Conservation (phyloP, 1,140 invertebrate genomes). For the Atta colombica region DNA sequence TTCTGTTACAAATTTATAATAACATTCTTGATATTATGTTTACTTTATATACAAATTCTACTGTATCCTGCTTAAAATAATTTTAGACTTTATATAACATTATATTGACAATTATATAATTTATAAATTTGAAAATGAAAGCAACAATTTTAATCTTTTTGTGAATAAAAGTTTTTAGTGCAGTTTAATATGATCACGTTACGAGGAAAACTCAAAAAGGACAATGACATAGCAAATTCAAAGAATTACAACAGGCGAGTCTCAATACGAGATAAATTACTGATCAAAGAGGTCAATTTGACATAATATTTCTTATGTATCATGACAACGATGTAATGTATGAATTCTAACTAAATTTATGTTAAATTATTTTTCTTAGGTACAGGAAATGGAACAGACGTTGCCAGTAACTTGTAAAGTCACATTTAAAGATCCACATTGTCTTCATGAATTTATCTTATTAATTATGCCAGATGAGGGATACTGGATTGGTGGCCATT, state of each 20-base stretch:
- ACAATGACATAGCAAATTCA: constrained; percentile 85
- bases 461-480: constrained; percentile 95
- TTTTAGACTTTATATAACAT: not conserved
- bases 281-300: constrained; percentile 91
- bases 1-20: constrained; percentile 23
- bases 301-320: constrained; percentile 32
- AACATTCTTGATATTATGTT: not conserved
- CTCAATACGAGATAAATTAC: constrained; percentile 94
- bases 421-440: constrained; percentile 93
- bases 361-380: constrained; percentile 84
- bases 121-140: not conserved
- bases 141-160: not conserved
- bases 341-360: constrained; percentile 26
- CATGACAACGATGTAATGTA: constrained; percentile 7
- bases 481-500: constrained; percentile 95
- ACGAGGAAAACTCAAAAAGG: constrained; percentile 93
- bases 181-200: constrained; percentile 91
- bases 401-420: constrained; percentile 93
- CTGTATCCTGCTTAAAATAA: not conserved
- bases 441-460: constrained; percentile 93
- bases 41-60: not conserved
- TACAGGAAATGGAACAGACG: constrained; percentile 96
- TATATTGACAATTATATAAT: not conserved
- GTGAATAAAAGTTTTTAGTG: constrained; percentile 18
- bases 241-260: constrained; percentile 88